Evolutionary conservation across 2,888 invertebrate genomes (phyloP), one percentile per base, ranked within the genome.

Genomic region (Meliscaeva auricollis): DNA sequence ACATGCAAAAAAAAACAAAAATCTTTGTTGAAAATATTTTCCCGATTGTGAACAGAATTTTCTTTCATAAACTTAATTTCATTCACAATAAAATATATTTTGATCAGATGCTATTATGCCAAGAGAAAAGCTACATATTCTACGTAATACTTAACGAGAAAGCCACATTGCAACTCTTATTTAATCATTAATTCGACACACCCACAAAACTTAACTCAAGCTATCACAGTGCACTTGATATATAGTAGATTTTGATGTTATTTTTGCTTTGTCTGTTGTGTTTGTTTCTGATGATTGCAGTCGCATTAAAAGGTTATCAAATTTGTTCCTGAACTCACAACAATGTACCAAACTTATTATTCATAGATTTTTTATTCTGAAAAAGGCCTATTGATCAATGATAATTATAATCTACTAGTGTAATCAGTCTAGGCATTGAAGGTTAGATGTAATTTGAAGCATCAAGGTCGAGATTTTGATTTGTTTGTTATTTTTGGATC

Each of bases 131-230:
- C 26, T 70, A 7, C 1, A 30, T 13, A 8, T 35, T 35, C 3
- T 35, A 20, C 9, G 8, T 60, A 3, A 15, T 13, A 22, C 22
- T 60, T 4, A 30, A 15, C n/a, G 22, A 17, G 30, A 64, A 7
- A 9, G n/a, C 22, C 1, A 46, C 7, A 13, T 46, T 15, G 11
- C 15, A 30, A 15, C 35, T 70, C 41, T 66, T 66, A 70, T 52
- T 54, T 66, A 72, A 72, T 66, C n/a, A 20, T 22, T 46, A 64
- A 72, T 64, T 72, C 77, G 81, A 77, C 81, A 82, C 81, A 46
- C 81, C 81, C 81, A 82, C 81, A 38, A 77, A 50, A 58, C n/a
- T 13, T 32, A n/a, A 5, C 20, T 20, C n/a, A 15, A 38, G 26
- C 58, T 73, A 73, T 79, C 74, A 15, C 7, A 60, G 4, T 60